A percentile compares a stretch with the other conserved stretches of the same genome.
Conservation (phyloP, 2,888 invertebrate species). For the Ganaspis brasiliensis region DNA sequence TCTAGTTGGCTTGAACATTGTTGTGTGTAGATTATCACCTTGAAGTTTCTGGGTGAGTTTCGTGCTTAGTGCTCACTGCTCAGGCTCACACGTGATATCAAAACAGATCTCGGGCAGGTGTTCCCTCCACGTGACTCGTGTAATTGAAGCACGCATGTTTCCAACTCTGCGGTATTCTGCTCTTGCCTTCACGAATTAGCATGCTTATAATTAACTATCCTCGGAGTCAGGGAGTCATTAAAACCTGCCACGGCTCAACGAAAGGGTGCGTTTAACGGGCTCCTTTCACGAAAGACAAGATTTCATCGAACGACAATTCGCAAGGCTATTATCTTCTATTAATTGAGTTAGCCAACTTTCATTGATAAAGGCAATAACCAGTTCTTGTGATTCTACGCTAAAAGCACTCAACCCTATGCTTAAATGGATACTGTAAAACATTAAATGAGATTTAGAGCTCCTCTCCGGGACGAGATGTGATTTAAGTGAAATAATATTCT, state of each 20-base stretch:
- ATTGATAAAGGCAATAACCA: constrained; percentile 36
- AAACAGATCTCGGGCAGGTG: constrained; percentile 60
- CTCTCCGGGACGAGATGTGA: too few species aligned
- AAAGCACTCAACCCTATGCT: constrained; percentile 25
- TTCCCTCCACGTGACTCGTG: constrained; percentile 57
- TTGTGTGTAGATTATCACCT: constrained; percentile 17
- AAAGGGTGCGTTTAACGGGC: constrained; percentile 25
- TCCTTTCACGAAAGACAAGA: constrained; percentile 34
- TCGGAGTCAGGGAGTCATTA: constrained; percentile 38
- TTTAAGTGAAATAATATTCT: too few species aligned
- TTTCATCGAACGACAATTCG: constrained; percentile 25
- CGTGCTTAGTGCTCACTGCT: constrained; percentile 46
- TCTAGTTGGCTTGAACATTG: background rate
- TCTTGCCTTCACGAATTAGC: constrained; percentile 34
- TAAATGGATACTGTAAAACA: constrained; percentile 8
- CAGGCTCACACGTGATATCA: constrained; percentile 52
- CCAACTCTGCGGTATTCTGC: constrained; percentile 48
- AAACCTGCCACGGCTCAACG: constrained; percentile 17
- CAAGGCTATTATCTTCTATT: background rate
- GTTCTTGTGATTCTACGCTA: constrained; percentile 18
- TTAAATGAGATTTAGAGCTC: background rate
- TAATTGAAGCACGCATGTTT: constrained; percentile 57
- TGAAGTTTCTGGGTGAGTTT: constrained; percentile 18
- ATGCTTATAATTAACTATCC: constrained; percentile 40
- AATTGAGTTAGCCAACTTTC: constrained; percentile 29